Evolutionary conservation across 2,888 invertebrate species (phyloP), one percentile per base, ranked within the genome.

Genomic region (Dasypolia templi): DNA sequence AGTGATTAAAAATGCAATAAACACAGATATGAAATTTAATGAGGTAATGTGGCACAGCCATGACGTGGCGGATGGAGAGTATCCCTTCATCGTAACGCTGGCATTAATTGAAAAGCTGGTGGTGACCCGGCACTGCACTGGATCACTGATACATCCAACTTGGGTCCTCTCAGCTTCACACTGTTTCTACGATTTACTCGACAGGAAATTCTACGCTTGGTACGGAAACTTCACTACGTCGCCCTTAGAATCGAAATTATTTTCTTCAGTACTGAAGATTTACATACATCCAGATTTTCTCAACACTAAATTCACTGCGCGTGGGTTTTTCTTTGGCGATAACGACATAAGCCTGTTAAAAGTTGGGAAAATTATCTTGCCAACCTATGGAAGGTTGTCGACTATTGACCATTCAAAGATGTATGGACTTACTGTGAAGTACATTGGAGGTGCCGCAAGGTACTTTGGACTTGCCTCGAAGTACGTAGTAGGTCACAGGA

Each of bases 111-210:
- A 79, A 5, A 11, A 71, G 0, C 14, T 49, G 29, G 42, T 46
- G 14, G 81, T 81, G 17, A 83, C 83, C 1, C 42, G 74, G 17
- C 81, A 79, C n/a, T 81, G 83, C 29, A 64, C 79, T 3, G 81
- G 81, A 0, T 74, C 81, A 0, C 35, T 83, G 29, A 56, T 81
- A 56, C 51, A n/a, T 3, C n/a, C 22, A 2, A 64, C 22, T 46
- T 81, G 84, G 80, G 71, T 79, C 12, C 70, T 83, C 6, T 83
- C 81, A 7, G 42, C 80, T 32, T n/a, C 84, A 0, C 51, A 75
- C 42, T 79, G 84, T 19, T 83, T 58, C 56, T 53, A 83, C 61
- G 71, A 75, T 3, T 22, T 83, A 42, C 42, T 56, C 0, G 56
- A 79, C 9, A 67, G 26, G 6, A 65, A 71, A 22, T 75, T 80